phyloP scores from a whole-genome alignment of 2,888 invertebrate genomes.

The Trichogramma dendrolimi region DNA sequence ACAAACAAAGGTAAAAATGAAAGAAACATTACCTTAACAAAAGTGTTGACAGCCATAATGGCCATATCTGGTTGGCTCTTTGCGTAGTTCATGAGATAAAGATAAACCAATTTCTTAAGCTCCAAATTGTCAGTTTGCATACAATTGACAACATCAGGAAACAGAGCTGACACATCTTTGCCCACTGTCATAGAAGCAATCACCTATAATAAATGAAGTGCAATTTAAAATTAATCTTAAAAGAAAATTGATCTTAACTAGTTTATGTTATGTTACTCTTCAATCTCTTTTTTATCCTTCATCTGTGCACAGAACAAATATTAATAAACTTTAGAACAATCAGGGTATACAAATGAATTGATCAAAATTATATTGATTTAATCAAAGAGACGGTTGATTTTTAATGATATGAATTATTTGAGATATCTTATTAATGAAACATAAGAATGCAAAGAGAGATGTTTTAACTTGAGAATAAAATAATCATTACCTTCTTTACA shows the following conservation, averaged over 20 bases:
- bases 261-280: neutral
- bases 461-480: neutral
- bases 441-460: too few relatives aligned
- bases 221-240: neutral
- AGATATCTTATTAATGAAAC: too few relatives aligned
- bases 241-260: neutral
- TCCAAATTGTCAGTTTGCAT: slow-evolving; percentile 99
- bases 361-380: too few relatives aligned
- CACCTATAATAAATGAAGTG: slow-evolving; percentile 60
- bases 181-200: slow-evolving; percentile 99
- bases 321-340: too few relatives aligned
- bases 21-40: slow-evolving; percentile 80
- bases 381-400: too few relatives aligned
- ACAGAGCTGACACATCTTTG: slow-evolving; percentile 96
- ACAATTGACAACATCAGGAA: slow-evolving; percentile 99
- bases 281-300: slow-evolving; percentile 4
- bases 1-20: slow-evolving; percentile 18
- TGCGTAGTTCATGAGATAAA: slow-evolving; percentile 99
- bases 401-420: too few relatives aligned
- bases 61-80: slow-evolving; percentile 99
- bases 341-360: too few relatives aligned
- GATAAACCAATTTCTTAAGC: slow-evolving; percentile 95
- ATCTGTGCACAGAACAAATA: slow-evolving; percentile 3
- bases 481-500: slow-evolving; percentile 84
- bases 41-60: slow-evolving; percentile 99